phyloP scores from a whole-genome alignment of 35 echinoderm and acorn worm species.

The Lytechinus pictus region DNA sequence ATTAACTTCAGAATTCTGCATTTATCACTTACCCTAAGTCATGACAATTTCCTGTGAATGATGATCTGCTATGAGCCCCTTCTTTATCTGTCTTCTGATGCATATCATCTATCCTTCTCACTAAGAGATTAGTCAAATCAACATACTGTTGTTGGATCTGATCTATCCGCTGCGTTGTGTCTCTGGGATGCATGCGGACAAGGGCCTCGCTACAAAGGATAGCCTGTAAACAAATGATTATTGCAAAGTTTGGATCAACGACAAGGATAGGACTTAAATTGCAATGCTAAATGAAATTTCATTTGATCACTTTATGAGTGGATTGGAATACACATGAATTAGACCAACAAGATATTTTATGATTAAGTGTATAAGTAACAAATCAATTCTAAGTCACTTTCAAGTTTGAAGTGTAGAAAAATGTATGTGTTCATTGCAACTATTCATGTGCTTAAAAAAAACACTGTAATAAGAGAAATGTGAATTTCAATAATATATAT shows the following conservation, averaged over 20 bases:
- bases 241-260: too few relatives aligned
- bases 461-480: too few relatives aligned
- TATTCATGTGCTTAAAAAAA: too few relatives aligned
- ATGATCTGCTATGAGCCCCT: background rate
- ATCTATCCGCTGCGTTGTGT: conserved; percentile 56
- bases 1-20: too few relatives aligned
- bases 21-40: background rate
- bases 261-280: too few relatives aligned
- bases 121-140: conserved; percentile 67
- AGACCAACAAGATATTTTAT: too few relatives aligned
- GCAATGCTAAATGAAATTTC: too few relatives aligned
- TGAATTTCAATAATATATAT: too few relatives aligned
- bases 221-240: background rate
- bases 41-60: background rate
- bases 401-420: background rate
- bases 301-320: too few relatives aligned
- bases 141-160: conserved; percentile 67
- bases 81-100: conserved; percentile 42
- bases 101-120: conserved; percentile 70
- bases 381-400: background rate
- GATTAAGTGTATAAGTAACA: background rate
- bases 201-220: conserved; percentile 55
- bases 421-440: too few relatives aligned
- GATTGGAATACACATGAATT: too few relatives aligned
- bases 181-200: conserved; percentile 60